These are phyloP conservation scores for Luperina nickerlii DNA, from an alignment of 2,888 invertebrate species.

Conservation along the genomic window DNA sequence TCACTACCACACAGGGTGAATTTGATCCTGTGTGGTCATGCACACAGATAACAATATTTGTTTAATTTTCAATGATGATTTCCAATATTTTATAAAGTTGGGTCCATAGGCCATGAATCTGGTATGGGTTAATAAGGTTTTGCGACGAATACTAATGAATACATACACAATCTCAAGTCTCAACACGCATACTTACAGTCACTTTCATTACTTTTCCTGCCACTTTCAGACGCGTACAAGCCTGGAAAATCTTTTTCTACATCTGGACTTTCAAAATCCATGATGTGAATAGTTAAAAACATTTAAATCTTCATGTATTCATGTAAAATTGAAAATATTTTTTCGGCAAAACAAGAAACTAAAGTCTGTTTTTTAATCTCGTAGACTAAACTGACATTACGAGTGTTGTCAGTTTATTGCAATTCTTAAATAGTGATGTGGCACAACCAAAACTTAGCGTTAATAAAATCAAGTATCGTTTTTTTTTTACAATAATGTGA, in stretches of 20 bases:
- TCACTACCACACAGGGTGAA: neutral
- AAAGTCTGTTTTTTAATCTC: too few relatives aligned
- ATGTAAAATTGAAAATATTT: neutral
- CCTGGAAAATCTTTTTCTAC: slow-evolving; percentile 97
- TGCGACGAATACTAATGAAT: neutral
- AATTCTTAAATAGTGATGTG: too few relatives aligned
- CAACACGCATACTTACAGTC: slow-evolving; percentile 92
- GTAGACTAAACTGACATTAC: too few relatives aligned
- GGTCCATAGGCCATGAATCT: neutral
- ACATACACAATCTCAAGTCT: neutral
- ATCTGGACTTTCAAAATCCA: slow-evolving; percentile 97
- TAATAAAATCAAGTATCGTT: too few relatives aligned
- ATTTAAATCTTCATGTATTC: slow-evolving; percentile 3
- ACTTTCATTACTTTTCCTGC: slow-evolving; percentile 94
- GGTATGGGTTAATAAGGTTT: neutral
- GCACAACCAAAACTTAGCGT: too few relatives aligned
- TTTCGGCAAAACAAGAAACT: slow-evolving; percentile 53
- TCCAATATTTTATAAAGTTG: neutral
- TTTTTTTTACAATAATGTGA: too few relatives aligned
- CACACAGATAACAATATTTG: neutral
- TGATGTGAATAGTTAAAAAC: slow-evolving; percentile 70
- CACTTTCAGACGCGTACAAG: slow-evolving; percentile 95
- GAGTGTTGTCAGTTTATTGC: too few relatives aligned
- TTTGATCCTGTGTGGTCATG: neutral
- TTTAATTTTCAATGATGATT: neutral